Evolutionary conservation across 2,113 vertebrate species (phyloP).

Genomic region (Odocoileus virginianus): DNA sequence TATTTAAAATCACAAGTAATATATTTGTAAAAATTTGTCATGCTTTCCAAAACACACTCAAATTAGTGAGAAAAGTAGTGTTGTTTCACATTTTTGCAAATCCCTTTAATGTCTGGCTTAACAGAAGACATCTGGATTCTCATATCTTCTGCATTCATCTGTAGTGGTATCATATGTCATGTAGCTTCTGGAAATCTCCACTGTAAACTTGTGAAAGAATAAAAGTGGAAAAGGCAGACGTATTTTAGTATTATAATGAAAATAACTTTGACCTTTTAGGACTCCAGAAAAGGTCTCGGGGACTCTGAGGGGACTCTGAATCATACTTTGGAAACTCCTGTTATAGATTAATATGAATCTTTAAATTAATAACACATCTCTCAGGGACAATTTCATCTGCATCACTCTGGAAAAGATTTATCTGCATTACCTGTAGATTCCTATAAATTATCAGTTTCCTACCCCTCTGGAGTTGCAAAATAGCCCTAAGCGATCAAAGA

Average conservation of each 20-base stretch:
- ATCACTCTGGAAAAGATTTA: not conserved
- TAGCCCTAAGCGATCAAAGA: not conserved
- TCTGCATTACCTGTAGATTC: not conserved
- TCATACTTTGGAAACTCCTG: not conserved
- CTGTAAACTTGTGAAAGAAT: not conserved
- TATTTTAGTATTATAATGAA: slow-evolving; percentile 5
- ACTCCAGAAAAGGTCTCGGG: not conserved
- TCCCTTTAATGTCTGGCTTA: slow-evolving; percentile 38
- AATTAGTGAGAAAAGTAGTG: not conserved
- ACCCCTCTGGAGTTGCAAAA: not conserved
- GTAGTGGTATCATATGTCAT: slow-evolving; percentile 42
- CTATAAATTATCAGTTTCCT: not conserved
- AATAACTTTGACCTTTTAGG: not conserved
- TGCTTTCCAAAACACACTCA: slow-evolving; percentile 35
- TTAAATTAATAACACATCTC: not conserved
- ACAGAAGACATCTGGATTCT: slow-evolving; percentile 46
- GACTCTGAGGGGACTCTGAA: not conserved
- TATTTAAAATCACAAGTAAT: slow-evolving; percentile 21
- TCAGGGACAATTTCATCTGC: not conserved
- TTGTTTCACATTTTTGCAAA: slow-evolving; percentile 45
- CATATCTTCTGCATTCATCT: slow-evolving; percentile 25
- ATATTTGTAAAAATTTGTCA: not conserved
- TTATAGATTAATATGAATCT: not conserved
- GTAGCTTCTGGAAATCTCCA: slow-evolving; percentile 45
- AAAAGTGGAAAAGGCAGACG: slow-evolving; percentile 6